phyloP scores from a whole-genome alignment of 2,797 vertebrate species.

The Pseudochirops corinnae region DNA sequence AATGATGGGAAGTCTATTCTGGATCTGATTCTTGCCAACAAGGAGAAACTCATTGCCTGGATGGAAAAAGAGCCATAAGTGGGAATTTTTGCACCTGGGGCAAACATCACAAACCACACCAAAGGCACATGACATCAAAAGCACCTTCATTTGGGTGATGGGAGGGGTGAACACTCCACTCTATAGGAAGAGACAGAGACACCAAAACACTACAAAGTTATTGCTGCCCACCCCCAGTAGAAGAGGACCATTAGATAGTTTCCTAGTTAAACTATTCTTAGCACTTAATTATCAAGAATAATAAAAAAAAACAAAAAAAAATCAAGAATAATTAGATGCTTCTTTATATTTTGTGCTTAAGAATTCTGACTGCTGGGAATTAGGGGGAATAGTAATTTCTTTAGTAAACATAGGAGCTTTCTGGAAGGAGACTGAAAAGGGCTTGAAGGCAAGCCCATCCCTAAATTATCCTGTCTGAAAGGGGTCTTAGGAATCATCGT shows the following conservation, averaged over 20 bases:
- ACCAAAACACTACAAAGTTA: background rate
- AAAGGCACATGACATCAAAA: background rate
- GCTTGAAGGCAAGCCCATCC: background rate
- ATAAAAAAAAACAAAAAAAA: background rate
- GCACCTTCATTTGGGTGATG: background rate
- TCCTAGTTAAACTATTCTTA: background rate
- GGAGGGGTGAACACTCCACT: background rate
- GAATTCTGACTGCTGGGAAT: background rate
- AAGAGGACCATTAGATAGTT: background rate
- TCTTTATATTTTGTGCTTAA: background rate
- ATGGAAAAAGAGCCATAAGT: background rate
- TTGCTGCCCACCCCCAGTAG: background rate
- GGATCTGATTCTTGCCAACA: background rate
- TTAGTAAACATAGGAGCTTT: background rate
- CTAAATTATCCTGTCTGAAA: background rate
- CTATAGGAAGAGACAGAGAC: background rate
- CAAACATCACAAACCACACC: background rate
- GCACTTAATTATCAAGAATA: background rate
- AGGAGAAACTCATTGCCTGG: background rate
- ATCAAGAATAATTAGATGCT: background rate
- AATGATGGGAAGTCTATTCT: background rate
- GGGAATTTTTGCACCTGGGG: background rate
- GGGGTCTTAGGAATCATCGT: background rate
- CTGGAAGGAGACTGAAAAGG: background rate
- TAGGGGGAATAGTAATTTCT: background rate